A percentile compares a stretch with the other conserved stretches of the same genome.
phyloP scores from a whole-genome alignment of 2,797 vertebrate genomes.

The Danio tinwini region DNA sequence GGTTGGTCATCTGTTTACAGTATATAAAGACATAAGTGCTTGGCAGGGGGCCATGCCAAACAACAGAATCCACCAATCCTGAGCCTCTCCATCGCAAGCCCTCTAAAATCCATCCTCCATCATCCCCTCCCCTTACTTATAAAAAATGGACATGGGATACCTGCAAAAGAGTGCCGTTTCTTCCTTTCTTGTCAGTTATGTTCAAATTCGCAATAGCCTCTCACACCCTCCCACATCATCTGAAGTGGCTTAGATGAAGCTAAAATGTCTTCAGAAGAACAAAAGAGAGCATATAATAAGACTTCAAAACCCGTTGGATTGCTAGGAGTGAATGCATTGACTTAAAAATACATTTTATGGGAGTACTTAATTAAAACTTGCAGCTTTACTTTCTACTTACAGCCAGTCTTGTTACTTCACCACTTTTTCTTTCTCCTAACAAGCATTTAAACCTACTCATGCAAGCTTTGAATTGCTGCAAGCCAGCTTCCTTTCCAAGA shows the following conservation, averaged over 20 bases:
- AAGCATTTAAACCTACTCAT: slow-evolving; percentile 66
- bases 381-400: slow-evolving; percentile 67
- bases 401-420: slow-evolving; percentile 50
- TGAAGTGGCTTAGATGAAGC: slow-evolving; percentile 70
- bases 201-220: slow-evolving; percentile 41
- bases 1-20: slow-evolving; percentile 81
- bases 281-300: slow-evolving; percentile 68
- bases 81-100: slow-evolving; percentile 78
- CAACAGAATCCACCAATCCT: slow-evolving; percentile 82
- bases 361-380: slow-evolving; percentile 73
- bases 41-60: slow-evolving; percentile 79
- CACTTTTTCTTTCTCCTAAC: slow-evolving; percentile 64
- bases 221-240: slow-evolving; percentile 66
- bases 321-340: slow-evolving; percentile 64
- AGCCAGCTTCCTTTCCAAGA: slow-evolving; percentile 59
- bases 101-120: slow-evolving; percentile 74
- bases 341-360: slow-evolving; percentile 79
- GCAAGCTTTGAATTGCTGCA: slow-evolving; percentile 56
- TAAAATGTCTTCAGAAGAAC: slow-evolving; percentile 63
- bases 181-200: slow-evolving; percentile 61
- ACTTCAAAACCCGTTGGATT: slow-evolving; percentile 73
- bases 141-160: slow-evolving; percentile 72
- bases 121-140: slow-evolving; percentile 59
- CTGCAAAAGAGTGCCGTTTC: slow-evolving; percentile 74
- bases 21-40: slow-evolving; percentile 86